These are phyloP conservation scores for Syngnathoides biaculeatus DNA, from an alignment of 2,113 vertebrate species.

Conservation along the genomic window DNA sequence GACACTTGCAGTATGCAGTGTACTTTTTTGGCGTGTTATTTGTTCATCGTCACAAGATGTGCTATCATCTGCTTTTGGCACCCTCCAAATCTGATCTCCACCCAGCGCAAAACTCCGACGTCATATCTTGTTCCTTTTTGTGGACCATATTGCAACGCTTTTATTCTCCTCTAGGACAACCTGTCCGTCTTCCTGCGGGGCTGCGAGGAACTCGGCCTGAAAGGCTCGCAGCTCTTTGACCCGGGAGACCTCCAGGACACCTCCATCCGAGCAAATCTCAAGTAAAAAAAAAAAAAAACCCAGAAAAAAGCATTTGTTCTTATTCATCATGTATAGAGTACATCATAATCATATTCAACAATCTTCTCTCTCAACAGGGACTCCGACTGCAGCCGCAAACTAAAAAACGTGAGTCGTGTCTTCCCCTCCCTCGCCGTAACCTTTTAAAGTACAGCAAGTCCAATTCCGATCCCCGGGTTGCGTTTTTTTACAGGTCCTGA, in stretches of 20 bases:
- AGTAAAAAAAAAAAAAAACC: no score
- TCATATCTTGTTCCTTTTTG: no score
- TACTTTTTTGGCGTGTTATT: no score
- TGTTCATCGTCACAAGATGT: no score
- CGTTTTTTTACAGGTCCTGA: constrained; percentile 80
- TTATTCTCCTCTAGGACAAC: constrained; percentile 81
- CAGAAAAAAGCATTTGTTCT: neutral
- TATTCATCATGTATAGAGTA: neutral
- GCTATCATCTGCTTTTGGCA: no score
- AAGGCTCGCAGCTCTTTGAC: constrained; percentile 94
- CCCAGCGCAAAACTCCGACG: no score
- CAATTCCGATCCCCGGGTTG: constrained; percentile 1
- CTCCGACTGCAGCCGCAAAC: constrained; percentile 84
- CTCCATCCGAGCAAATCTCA: constrained; percentile 83
- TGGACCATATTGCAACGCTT: no score
- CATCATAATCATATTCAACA: constrained; percentile 8
- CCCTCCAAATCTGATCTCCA: no score
- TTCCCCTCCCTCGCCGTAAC: neutral
- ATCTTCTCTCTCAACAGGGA: constrained; percentile 68
- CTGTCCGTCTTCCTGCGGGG: constrained; percentile 91
- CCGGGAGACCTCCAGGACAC: constrained; percentile 94
- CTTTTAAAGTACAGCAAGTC: neutral
- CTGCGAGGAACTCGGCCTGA: constrained; percentile 93
- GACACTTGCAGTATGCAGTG: no score
- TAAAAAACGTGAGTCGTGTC: constrained; percentile 87